Base-by-base conservation (phyloP, 2,113 vertebrate species). In the Lipophrys pholis region DNA sequence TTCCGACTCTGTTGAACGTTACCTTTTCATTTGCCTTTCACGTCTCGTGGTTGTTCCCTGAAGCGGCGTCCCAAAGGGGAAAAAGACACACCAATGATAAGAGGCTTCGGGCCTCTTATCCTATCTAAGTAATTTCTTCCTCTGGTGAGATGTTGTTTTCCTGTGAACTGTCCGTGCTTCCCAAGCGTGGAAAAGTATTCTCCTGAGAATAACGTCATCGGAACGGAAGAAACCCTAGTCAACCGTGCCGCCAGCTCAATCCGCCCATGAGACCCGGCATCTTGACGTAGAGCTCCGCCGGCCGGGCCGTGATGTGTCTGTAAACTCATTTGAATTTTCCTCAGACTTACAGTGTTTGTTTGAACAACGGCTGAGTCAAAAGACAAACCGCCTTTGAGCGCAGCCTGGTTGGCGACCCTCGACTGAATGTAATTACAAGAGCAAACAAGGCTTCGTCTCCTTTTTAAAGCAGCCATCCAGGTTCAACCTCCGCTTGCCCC, bases 391-490 rank as follows among this genome's bases (percentile, higher is more conserved):
- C 67, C 36, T 21, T 64, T 14, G 1, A 40, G 40, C 49, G 50
- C 7, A 16, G 50, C 45, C 41, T 36, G 6, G 9, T 7, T 56
- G 35, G 56, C 16, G 40, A 10, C n/a, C 35, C 42, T 51, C 35
- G 15, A 40, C 38, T 17, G 39, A 63, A 45, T 69, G 7, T 72
- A 72, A 78, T 89, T 68, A 66, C 49, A 46, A 53, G 6, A 7
- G 54, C 61, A 86, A 82, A 86, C 77, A 69, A 11, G 14, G 21
- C 7, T 48, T 67, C 21, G 21, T 65, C 41, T 56, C 60, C n/a
- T n/a, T 14, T 4, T 30, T 4, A 30, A 4, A 30, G 21, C 21
- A 30, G 8, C 11, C 60, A 30, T 48, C 52, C 46, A 61, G n/a
- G 40, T n/a, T 73, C n/a, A 43, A 14, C 45, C 64, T 52, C 39